Base-by-base conservation (phyloP, 1,140 invertebrate genomes). In the Ylistrum balloti region DNA sequence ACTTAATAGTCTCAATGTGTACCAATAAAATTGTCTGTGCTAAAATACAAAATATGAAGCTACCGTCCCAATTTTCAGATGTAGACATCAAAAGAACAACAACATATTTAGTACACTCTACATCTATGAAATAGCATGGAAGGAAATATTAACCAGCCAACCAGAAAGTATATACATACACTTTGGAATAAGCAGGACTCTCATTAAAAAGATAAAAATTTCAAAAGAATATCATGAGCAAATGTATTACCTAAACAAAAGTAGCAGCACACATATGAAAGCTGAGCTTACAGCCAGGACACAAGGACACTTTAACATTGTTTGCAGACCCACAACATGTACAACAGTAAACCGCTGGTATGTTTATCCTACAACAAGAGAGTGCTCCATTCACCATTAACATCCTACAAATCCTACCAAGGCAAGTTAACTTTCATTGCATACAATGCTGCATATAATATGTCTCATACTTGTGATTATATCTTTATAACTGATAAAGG, bases 401-500 rank as follows among this genome's bases (percentile, higher is more conserved):
- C 22, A 11, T 74, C 56, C 56, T n/a, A 28, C 22, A 74, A 28
- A 22, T 74, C 56, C 56, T 74, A 74, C 56, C 56, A 74, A 74
- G 56, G 56, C 56, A 74, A 74, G 56, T 74, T 74, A 74, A 74
- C 56, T 74, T 74, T 74, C 56, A 74, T 74, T 74, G 56, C 56
- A 74, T 74, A 74, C 56, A 74, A 74, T 74, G 56, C 56, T 74
- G 56, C 56, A 74, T 74, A 74, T 74, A 28, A 74, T 74, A 74
- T 38, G 35, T 38, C 35, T 74, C 56, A 74, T 74, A 74, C 56
- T 74, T 74, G 56, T 74, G 56, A 74, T 74, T 74, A 74, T 28
- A 74, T 74, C 56, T 74, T 74, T 74, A 74, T 28, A 74, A 74
- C 56, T 74, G 56, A 28, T 74, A 74, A n/a, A 74, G 56, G 56